Evolutionary conservation across 2,888 invertebrate species (phyloP).

Genomic region (Alloscopus bannaensis): DNA sequence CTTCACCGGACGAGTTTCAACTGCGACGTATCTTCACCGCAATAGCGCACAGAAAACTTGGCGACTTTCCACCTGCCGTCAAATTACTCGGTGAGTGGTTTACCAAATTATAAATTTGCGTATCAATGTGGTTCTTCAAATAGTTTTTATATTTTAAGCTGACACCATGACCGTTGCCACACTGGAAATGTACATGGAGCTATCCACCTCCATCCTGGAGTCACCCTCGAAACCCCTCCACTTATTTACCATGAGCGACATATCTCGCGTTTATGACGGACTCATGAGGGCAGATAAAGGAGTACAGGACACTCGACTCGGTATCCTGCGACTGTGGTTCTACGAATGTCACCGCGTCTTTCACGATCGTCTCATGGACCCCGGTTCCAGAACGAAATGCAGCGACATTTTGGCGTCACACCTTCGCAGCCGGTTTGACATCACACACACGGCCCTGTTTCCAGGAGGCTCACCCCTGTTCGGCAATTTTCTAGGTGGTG

Average conservation of each 20-base stretch:
- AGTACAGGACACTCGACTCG: constrained; percentile 34
- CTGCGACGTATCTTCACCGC: constrained; percentile 33
- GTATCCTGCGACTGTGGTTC: constrained; percentile 35
- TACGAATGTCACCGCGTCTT: constrained; percentile 35
- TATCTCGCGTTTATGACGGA: constrained; percentile 35
- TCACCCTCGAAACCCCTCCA: neutral
- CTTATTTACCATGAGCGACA: constrained; percentile 23
- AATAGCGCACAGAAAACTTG: constrained; percentile 6
- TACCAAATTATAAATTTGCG: neutral
- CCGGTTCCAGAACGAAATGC: neutral
- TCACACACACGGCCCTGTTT: neutral
- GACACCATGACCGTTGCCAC: constrained; percentile 42
- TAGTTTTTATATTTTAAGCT: neutral
- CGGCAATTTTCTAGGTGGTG: constrained; percentile 18
- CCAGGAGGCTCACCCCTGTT: constrained; percentile 18
- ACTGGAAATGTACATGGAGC: constrained; percentile 19
- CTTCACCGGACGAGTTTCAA: constrained; percentile 40
- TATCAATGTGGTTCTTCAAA: too few relatives aligned
- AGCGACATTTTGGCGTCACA: constrained; percentile 35
- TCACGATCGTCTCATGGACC: constrained; percentile 22
- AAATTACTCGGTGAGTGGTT: constrained; percentile 26
- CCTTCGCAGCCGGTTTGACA: constrained; percentile 40
- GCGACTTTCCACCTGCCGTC: constrained; percentile 27
- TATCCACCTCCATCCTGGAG: constrained; percentile 10
- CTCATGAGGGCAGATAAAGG: constrained; percentile 29